A percentile compares a stretch with the other conserved stretches of the same genome.
phyloP scores from a whole-genome alignment of 2,113 vertebrate genomes.

The Platichthys flesus region DNA sequence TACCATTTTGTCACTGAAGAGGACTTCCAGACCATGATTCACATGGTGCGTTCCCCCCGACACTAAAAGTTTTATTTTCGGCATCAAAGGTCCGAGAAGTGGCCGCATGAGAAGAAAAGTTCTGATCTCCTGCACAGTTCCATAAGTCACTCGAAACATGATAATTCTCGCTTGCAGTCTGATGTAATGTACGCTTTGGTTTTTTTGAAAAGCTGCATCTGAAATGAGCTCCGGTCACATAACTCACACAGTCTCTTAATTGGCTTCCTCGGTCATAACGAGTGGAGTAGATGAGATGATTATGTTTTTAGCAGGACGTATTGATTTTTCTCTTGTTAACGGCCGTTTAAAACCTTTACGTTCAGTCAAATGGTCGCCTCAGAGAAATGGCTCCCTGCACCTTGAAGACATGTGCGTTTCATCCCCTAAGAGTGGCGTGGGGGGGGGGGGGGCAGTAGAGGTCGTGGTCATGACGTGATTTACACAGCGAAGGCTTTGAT shows the following conservation, averaged over 20 bases:
- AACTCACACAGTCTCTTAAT: constrained; percentile 23
- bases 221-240: neutral
- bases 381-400: neutral
- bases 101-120: neutral
- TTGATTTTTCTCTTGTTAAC: constrained; percentile 50
- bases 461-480: constrained; percentile 53
- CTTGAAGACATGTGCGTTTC: constrained; percentile 51
- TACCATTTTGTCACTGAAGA: constrained; percentile 91
- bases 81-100: neutral
- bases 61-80: neutral
- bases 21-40: constrained; percentile 86
- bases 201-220: neutral
- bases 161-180: neutral
- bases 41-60: constrained; percentile 68
- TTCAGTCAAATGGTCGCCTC: constrained; percentile 8
- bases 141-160: constrained; percentile 6
- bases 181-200: constrained; percentile 15
- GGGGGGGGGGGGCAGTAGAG: constrained; percentile 34
- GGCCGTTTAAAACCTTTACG: constrained; percentile 21
- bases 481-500: constrained; percentile 60
- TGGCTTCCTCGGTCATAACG: constrained; percentile 39
- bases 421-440: constrained; percentile 35
- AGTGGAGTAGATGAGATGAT: constrained; percentile 43
- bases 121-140: neutral
- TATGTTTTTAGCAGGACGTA: constrained; percentile 48